phyloP scores from a whole-genome alignment of 2,888 invertebrate species.

The Theodoxus fluviatilis region DNA sequence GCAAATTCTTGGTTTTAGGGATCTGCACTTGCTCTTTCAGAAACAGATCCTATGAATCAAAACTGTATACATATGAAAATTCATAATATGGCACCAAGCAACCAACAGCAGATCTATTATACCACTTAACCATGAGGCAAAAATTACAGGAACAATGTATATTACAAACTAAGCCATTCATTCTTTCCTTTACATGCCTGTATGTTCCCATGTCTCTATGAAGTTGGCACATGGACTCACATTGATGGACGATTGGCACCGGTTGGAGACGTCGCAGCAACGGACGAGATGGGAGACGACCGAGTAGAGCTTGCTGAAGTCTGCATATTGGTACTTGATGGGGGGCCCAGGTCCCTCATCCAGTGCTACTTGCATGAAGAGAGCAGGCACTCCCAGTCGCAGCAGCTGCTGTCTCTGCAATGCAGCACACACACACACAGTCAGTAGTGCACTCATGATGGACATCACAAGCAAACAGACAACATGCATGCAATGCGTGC shows the following conservation, averaged over 20 bases:
- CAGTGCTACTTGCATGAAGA: constrained; percentile 87
- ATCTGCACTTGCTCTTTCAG: too few species aligned
- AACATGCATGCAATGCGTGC: too few species aligned
- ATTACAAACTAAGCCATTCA: not conserved
- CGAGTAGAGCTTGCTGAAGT: constrained; percentile 91
- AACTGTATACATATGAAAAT: too few species aligned
- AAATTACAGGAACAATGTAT: not conserved
- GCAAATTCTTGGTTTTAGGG: too few species aligned
- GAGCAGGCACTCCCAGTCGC: constrained; percentile 86
- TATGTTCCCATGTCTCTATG: not conserved
- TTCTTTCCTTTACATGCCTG: not conserved
- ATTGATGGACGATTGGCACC: constrained; percentile 68
- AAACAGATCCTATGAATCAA: not conserved
- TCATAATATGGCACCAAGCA: too few species aligned
- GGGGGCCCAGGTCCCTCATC: constrained; percentile 92
- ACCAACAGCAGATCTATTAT: not conserved
- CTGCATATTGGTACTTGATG: constrained; percentile 95
- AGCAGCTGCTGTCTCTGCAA: constrained; percentile 64
- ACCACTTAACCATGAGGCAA: not conserved
- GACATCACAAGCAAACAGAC: too few species aligned
- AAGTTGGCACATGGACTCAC: constrained; percentile 40
- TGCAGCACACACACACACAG: too few species aligned
- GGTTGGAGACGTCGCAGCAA: constrained; percentile 84
- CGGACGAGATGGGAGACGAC: constrained; percentile 87
- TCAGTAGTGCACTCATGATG: too few species aligned